Percentiles rank a stretch among this genome's conserved stretches.
Conservation (phyloP, 2,797 vertebrate species). For the Enteromius paludinosus region DNA sequence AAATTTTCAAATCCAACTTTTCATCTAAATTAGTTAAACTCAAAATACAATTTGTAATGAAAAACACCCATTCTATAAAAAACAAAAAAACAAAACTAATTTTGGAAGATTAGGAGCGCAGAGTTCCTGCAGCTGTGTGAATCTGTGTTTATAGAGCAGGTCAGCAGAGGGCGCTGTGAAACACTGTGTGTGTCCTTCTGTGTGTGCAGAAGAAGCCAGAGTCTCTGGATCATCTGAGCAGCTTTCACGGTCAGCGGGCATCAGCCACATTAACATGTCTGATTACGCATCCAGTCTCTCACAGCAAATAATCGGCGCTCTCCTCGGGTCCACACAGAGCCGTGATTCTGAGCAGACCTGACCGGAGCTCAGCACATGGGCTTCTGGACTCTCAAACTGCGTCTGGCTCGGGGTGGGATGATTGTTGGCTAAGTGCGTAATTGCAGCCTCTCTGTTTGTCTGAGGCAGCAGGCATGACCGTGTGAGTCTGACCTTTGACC, state of each 20-base stretch:
- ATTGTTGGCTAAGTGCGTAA: conserved; percentile 26
- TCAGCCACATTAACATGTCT: not conserved
- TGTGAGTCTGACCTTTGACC: conserved; percentile 42
- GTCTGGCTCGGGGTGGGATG: not conserved
- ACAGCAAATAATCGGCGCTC: not conserved
- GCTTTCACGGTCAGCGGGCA: not conserved
- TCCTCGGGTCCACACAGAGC: not conserved
- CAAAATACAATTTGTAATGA: not conserved
- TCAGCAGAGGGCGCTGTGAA: conserved; percentile 70
- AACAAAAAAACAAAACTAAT: not conserved
- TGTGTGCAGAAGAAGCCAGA: not conserved
- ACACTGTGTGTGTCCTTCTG: conserved; percentile 32
- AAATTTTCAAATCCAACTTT: not conserved
- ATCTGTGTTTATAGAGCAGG: not conserved
- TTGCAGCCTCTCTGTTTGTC: conserved; percentile 26
- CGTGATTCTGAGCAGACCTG: not conserved
- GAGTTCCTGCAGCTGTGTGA: not conserved
- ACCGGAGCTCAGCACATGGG: not conserved
- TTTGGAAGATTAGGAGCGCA: too few relatives aligned
- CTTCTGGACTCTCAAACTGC: not conserved
- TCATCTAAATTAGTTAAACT: not conserved
- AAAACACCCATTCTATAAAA: not conserved
- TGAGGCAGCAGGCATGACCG: conserved; percentile 35
- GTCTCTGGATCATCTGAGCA: not conserved
- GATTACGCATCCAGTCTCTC: not conserved